A percentile compares a stretch with the other conserved stretches of the same genome.
These are phyloP conservation scores for Troides aeacus DNA, from an alignment of 2,888 invertebrate genomes.

Conservation along the genomic window DNA sequence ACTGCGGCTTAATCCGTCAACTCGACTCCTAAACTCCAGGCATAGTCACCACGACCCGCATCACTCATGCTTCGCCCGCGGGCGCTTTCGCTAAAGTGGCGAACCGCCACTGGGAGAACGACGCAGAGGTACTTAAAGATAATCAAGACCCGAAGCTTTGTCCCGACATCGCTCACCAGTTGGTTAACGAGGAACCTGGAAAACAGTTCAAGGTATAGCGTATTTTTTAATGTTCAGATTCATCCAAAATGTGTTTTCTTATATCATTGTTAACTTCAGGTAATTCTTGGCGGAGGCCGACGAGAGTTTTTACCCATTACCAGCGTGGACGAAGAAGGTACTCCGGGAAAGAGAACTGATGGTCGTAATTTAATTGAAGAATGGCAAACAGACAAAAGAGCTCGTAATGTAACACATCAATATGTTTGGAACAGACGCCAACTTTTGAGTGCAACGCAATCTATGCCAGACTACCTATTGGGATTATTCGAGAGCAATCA, in stretches of 20 bases:
- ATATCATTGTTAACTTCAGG: constrained; percentile 48
- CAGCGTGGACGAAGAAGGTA: constrained; percentile 71
- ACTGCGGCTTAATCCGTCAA: too few relatives aligned
- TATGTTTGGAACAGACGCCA: constrained; percentile 81
- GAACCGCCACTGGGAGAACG: constrained; percentile 85
- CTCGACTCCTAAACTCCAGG: constrained; percentile 52
- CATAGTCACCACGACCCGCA: constrained; percentile 86
- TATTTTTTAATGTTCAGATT: not conserved
- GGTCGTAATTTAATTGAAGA: constrained; percentile 82
- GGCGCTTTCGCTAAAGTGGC: constrained; percentile 83
- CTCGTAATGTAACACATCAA: constrained; percentile 49
- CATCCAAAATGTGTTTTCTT: not conserved
- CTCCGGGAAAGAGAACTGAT: constrained; percentile 74
- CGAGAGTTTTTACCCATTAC: constrained; percentile 80
- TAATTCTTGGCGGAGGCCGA: constrained; percentile 87
- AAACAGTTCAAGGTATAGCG: constrained; percentile 81
- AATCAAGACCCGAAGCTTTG: constrained; percentile 73
- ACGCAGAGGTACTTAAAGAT: constrained; percentile 67
- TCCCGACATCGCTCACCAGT: constrained; percentile 85
- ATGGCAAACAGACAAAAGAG: constrained; percentile 78
- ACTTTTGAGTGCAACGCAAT: constrained; percentile 59
- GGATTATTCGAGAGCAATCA: constrained; percentile 83
- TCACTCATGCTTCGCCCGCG: constrained; percentile 89
- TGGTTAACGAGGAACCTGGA: constrained; percentile 82
- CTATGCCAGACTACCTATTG: constrained; percentile 80